Percentiles rank a stretch among this genome's conserved stretches.
Evolutionary conservation across 2,113 vertebrate genomes (phyloP).

Genomic region (Xenus cinereus): DNA sequence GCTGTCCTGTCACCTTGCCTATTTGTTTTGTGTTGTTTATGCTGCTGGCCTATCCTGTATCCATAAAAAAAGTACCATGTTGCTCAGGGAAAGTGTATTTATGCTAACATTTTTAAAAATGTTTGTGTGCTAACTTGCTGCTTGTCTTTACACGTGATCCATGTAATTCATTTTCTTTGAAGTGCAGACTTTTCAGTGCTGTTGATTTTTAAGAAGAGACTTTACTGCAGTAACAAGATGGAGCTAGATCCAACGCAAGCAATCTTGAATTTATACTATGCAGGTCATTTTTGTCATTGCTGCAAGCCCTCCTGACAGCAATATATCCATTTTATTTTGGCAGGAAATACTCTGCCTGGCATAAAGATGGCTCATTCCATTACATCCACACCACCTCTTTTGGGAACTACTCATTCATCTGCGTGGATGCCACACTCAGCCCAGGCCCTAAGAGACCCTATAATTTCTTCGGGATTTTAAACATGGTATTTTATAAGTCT

Average conservation of each 20-base stretch:
- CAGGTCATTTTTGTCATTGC: not conserved
- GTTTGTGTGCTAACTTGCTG: not conserved
- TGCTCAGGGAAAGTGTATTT: not conserved
- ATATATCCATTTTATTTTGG: constrained; percentile 41
- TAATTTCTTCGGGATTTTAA: constrained; percentile 96
- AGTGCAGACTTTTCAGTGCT: not conserved
- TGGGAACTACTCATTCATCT: constrained; percentile 97
- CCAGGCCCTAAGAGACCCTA: constrained; percentile 94
- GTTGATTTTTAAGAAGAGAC: not conserved
- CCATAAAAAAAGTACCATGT: not conserved
- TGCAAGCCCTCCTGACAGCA: constrained; percentile 7
- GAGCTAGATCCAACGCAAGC: not conserved
- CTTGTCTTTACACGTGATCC: not conserved
- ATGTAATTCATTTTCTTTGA: not conserved
- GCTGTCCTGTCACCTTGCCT: not conserved
- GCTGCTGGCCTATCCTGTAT: not conserved
- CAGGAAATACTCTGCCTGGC: constrained; percentile 93
- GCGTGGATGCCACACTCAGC: constrained; percentile 87
- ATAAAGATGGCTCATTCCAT: constrained; percentile 90
- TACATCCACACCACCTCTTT: constrained; percentile 89
- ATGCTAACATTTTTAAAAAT: not conserved
- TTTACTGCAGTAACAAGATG: not conserved
- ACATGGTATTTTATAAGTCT: constrained; percentile 78
- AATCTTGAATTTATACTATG: not conserved
- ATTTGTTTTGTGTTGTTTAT: not conserved